These are phyloP conservation scores for Sabellastarte sp. DNA, from an alignment of 2,888 invertebrate species.

Conservation along the genomic window DNA sequence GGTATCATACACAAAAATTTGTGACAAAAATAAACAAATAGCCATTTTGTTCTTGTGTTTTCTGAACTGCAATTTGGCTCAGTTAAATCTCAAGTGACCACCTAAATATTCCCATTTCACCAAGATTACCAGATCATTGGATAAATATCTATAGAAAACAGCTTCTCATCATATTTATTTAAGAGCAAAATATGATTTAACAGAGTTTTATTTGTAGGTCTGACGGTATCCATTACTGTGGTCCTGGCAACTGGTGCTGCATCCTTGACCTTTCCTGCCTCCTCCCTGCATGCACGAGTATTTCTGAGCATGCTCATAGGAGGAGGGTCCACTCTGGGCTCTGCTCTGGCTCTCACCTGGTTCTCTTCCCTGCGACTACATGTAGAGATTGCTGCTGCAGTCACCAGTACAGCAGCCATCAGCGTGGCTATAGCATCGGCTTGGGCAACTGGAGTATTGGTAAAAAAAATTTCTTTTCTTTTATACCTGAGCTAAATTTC, in stretches of 20 bases:
- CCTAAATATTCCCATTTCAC: too few species aligned
- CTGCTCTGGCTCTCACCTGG: constrained; percentile 14
- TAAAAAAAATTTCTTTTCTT: not conserved
- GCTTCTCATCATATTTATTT: too few species aligned
- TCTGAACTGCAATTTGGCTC: too few species aligned
- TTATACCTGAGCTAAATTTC: not conserved
- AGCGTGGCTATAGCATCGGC: constrained; percentile 25
- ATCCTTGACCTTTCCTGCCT: constrained; percentile 20
- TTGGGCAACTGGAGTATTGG: constrained; percentile 30
- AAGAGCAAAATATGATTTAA: too few species aligned
- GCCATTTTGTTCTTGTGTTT: too few species aligned
- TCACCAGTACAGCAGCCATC: constrained; percentile 20
- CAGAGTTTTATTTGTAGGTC: too few species aligned
- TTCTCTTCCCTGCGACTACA: constrained; percentile 13
- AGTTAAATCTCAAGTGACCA: too few species aligned
- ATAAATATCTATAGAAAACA: too few species aligned
- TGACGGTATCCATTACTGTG: constrained; percentile 22
- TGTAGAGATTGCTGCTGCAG: constrained; percentile 17
- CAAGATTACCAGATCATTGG: too few species aligned
- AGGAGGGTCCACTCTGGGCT: constrained; percentile 13
- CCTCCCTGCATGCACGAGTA: constrained; percentile 18
- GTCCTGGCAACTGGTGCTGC: constrained; percentile 16
- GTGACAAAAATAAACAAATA: too few species aligned
- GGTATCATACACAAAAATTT: too few species aligned
- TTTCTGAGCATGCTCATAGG: constrained; percentile 11